Percentiles rank a stretch among this genome's conserved stretches.
These are phyloP conservation scores for Myzus persicae DNA, from an alignment of 1,140 invertebrate genomes.

Conservation along the genomic window DNA sequence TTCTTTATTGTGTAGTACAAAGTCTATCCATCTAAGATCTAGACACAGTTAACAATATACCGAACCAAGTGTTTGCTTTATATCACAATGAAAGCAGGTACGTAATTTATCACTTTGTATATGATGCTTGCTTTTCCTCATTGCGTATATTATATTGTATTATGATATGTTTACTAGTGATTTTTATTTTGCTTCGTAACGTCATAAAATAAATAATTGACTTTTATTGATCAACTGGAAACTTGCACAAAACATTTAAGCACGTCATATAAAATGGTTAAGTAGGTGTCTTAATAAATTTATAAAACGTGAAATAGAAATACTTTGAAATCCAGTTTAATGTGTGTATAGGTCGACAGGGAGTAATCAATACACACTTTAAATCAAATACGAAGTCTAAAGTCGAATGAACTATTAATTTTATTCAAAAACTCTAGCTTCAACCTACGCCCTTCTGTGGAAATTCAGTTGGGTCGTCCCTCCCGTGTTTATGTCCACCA, in stretches of 20 bases:
- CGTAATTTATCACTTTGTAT: not conserved
- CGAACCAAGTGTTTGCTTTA: not conserved
- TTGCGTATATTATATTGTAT: not conserved
- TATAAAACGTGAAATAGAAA: not conserved
- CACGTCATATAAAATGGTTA: not conserved
- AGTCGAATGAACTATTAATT: not conserved
- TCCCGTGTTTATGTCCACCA: not conserved
- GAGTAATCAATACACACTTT: not conserved
- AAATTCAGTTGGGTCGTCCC: not conserved
- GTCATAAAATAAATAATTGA: not conserved
- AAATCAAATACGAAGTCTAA: not conserved
- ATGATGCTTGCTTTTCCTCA: not conserved
- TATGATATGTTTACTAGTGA: not conserved
- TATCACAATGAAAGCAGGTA: not conserved
- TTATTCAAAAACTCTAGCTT: not conserved
- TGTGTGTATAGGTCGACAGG: not conserved
- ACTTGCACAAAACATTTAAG: not conserved
- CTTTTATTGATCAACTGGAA: not conserved
- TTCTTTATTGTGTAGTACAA: not conserved
- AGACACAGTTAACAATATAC: not conserved
- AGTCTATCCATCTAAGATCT: not conserved
- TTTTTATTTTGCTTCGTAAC: not conserved
- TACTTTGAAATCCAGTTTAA: not conserved
- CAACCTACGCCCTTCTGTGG: not conserved
- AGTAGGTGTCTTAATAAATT: not conserved